phyloP scores from a whole-genome alignment of 35 echinoderm and acorn worm genomes.

The Holothuria glaberrima region DNA sequence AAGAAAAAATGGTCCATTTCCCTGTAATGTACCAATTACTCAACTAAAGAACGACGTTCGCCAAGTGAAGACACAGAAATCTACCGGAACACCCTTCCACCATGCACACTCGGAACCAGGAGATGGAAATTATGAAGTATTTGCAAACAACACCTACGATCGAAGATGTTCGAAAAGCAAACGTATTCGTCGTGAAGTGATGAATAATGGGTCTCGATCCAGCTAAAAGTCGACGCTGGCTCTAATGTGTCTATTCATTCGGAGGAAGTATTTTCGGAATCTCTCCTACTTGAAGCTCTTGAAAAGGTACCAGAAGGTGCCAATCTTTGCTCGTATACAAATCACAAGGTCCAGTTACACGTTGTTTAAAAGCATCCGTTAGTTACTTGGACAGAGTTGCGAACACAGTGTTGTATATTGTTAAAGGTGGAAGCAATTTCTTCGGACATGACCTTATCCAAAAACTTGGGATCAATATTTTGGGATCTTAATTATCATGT shows the following conservation, averaged over 20 bases:
- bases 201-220: background rate
- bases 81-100: no score
- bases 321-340: background rate
- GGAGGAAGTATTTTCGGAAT: background rate
- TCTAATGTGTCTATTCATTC: background rate
- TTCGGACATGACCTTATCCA: background rate
- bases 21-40: no score
- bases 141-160: no score
- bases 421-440: slow-evolving; percentile 1
- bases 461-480: background rate
- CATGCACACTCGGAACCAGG: background rate
- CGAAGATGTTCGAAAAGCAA: background rate
- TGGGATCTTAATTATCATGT: background rate
- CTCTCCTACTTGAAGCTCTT: background rate
- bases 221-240: background rate
- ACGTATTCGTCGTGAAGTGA: background rate
- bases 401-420: background rate
- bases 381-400: slow-evolving; percentile 21
- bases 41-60: background rate
- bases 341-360: background rate
- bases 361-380: slow-evolving; percentile 1
- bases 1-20: no score
- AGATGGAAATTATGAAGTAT: background rate
- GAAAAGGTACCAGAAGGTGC: background rate
- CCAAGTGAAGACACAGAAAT: background rate